These are phyloP conservation scores for Amazona ochrocephala DNA, from an alignment of 2,797 vertebrate species.

Conservation along the genomic window DNA sequence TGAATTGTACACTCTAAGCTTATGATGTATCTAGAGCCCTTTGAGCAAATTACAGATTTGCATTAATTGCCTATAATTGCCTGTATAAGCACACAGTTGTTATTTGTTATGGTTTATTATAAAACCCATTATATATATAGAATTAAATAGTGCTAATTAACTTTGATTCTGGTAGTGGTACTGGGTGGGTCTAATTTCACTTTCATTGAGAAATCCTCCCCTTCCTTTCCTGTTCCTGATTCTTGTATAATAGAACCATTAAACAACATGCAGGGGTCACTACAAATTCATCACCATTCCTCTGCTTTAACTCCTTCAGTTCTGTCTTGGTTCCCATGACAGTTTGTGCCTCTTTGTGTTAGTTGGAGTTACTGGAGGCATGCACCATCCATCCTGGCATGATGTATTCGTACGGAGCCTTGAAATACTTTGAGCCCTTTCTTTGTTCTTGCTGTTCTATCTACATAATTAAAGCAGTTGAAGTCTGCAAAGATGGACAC, in stretches of 20 bases:
- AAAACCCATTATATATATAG: not conserved
- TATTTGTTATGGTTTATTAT: not conserved
- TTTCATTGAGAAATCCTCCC: not conserved
- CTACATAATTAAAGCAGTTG: slow-evolving; percentile 42
- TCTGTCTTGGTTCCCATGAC: accelerated
- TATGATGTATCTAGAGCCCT: not conserved
- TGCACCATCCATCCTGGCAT: not conserved
- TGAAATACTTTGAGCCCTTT: not conserved
- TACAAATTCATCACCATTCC: accelerated
- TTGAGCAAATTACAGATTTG: not conserved
- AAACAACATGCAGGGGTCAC: accelerated
- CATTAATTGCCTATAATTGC: not conserved
- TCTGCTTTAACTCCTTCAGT: not conserved
- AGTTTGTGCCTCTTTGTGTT: not conserved
- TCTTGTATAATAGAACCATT: not conserved
- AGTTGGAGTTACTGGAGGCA: not conserved
- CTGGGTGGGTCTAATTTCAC: not conserved
- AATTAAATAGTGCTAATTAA: not conserved
- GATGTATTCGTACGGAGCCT: not conserved
- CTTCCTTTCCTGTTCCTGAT: not conserved
- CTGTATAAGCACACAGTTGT: not conserved
- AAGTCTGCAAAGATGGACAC: slow-evolving; percentile 31
- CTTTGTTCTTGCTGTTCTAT: not conserved
- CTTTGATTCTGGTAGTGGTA: not conserved
- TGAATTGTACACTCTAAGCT: not conserved